Evolutionary conservation across 2,797 vertebrate genomes (phyloP).

Genomic region (Eupleurogrammus muticus): DNA sequence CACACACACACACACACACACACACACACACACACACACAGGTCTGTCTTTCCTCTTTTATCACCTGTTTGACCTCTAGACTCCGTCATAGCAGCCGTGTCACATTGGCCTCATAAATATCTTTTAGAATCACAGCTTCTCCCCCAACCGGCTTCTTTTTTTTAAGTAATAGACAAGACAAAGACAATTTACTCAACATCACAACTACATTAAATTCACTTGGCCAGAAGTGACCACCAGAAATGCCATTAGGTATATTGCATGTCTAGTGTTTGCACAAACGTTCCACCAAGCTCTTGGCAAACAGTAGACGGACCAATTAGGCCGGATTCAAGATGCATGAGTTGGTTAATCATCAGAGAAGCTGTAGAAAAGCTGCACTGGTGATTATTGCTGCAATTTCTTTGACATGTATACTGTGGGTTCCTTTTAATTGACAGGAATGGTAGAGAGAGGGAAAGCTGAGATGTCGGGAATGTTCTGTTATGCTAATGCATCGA

Average conservation of each 20-base stretch:
- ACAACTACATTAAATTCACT: slow-evolving; percentile 6
- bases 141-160: slow-evolving; percentile 40
- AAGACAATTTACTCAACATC: slow-evolving; percentile 35
- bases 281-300: too few relatives aligned
- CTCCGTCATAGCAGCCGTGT: slow-evolving; percentile 59
- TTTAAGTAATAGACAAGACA: slow-evolving; percentile 40
- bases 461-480: slow-evolving; percentile 38
- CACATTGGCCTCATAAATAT: slow-evolving; percentile 66
- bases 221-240: too few relatives aligned
- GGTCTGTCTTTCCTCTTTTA: slow-evolving; percentile 54
- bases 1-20: slow-evolving; percentile 24
- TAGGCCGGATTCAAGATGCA: slow-evolving; percentile 12
- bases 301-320: too few relatives aligned
- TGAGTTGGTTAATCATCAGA: slow-evolving; percentile 19
- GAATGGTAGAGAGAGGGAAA: slow-evolving; percentile 46
- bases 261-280: too few relatives aligned
- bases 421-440: slow-evolving; percentile 53
- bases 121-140: slow-evolving; percentile 22
- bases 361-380: slow-evolving; percentile 10
- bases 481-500: slow-evolving; percentile 56
- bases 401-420: slow-evolving; percentile 33
- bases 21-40: slow-evolving; percentile 19
- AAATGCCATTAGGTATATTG: too few relatives aligned
- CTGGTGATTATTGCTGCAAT: slow-evolving; percentile 44
- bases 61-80: slow-evolving; percentile 65